Base-by-base conservation (phyloP, 2,888 invertebrate genomes). In the Psococerastis gibbosa region DNA sequence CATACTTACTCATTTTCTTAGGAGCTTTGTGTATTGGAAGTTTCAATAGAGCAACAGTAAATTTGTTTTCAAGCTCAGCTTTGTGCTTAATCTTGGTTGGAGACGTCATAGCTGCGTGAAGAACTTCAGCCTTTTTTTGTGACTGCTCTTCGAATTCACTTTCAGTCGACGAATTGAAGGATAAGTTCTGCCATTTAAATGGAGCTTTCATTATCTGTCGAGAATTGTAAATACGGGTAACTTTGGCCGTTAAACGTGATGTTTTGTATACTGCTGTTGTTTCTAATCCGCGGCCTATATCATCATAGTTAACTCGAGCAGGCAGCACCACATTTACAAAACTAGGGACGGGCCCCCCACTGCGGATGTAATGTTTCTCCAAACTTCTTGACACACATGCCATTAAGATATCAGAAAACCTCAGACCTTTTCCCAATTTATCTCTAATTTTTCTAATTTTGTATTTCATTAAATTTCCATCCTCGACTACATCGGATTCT, bases 21-120 rank as follows among this genome's bases (percentile, higher is more conserved):
- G n/a, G n/a, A n/a, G n/a, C n/a, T n/a, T n/a, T n/a, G n/a, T n/a
- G n/a, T 6, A 68, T 54, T 4, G 68, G 66, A 1, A 70, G 54
- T 44, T 64, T 60, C 42, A 68, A 49, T 46, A 68, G 56, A 2
- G 65, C 65, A 8, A 69, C 65, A 5, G 67, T 66, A 51, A 70
- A 68, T 47, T 62, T 60, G 49, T 69, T 69, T 44, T 61, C 57
- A 32, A 68, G 49, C 23, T 52, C 33, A 13, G 20, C 44, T 11
- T 42, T 43, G 17, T 38, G 20, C 17, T 11, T 6, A 6, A 27
- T 11, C 27, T 27, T 27, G n/a, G n/a, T n/a, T 9, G 27, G 27
- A 9, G 6, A 9, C 8, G 27, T 9, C 27, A 27, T 9, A 27
- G 27, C 27, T 27, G 11, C 8, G 8, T 11, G 27, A 6, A 27